These are phyloP conservation scores for Rhinophrynus dorsalis DNA, from an alignment of 2,797 vertebrate genomes.

Conservation along the genomic window DNA sequence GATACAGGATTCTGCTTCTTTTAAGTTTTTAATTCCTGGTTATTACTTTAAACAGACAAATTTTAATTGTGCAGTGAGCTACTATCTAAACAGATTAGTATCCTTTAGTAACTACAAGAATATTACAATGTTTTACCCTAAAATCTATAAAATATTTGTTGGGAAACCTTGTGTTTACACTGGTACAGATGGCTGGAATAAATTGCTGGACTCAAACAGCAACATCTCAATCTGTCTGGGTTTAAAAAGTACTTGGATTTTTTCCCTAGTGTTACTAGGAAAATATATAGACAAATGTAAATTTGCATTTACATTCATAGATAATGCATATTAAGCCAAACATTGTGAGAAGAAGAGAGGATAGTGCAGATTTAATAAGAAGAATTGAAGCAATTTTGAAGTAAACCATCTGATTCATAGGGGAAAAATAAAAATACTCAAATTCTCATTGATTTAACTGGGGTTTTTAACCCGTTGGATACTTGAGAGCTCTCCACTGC, in stretches of 20 bases:
- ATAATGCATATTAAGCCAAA: background rate
- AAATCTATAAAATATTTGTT: conserved; percentile 59
- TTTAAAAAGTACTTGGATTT: conserved; percentile 66
- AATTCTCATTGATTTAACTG: no score
- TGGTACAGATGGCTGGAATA: conserved; percentile 72
- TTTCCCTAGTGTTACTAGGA: conserved; percentile 11
- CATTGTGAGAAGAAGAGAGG: background rate
- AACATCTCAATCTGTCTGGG: conserved; percentile 61
- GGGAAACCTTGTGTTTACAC: conserved; percentile 60
- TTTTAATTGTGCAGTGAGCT: conserved; percentile 14
- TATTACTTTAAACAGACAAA: background rate
- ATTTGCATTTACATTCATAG: conserved; percentile 23
- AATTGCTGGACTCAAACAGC: conserved; percentile 66
- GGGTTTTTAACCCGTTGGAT: no score
- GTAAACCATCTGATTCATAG: no score
- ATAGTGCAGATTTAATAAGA: no score
- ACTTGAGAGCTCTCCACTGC: no score
- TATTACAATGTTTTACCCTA: conserved; percentile 55
- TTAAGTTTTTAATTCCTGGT: background rate
- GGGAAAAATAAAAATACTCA: no score
- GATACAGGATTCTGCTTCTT: no score
- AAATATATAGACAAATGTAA: conserved; percentile 29
- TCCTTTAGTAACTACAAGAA: conserved; percentile 37
- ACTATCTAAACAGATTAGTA: conserved; percentile 19
- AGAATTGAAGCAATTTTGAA: no score